Evolutionary conservation across 2,113 vertebrate genomes (phyloP).

Genomic region (Protobothrops flavoviridis): DNA sequence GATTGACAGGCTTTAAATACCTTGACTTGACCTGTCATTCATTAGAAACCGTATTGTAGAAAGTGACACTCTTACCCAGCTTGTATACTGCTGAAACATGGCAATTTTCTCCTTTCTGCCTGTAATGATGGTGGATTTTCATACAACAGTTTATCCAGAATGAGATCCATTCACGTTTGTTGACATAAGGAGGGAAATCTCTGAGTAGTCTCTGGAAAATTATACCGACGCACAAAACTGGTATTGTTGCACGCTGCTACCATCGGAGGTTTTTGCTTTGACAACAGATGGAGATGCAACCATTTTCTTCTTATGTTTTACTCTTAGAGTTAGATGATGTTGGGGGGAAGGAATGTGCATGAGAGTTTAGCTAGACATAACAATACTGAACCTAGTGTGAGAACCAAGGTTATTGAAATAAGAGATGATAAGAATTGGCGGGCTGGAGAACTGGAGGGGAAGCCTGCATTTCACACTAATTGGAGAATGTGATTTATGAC

Average conservation of each 20-base stretch:
- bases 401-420: no score
- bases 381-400: no score
- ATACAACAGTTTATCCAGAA: conserved; percentile 36
- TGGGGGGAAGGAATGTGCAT: no score
- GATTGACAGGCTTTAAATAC: conserved; percentile 56
- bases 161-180: conserved; percentile 27
- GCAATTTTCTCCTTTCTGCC: conserved; percentile 46
- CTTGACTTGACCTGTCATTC: conserved; percentile 63
- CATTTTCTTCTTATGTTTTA: no score
- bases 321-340: no score
- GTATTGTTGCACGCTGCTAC: not conserved
- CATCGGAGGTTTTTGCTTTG: no score
- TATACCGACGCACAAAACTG: conserved; percentile 18
- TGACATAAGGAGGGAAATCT: conserved; percentile 26
- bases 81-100: conserved; percentile 42
- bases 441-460: no score
- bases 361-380: no score
- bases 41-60: conserved; percentile 63
- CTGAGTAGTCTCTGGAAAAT: not conserved
- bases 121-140: conserved; percentile 58
- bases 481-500: no score
- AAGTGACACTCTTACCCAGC: conserved; percentile 56
- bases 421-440: no score
- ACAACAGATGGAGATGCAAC: no score
- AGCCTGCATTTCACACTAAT: no score